Base-by-base conservation (phyloP, 2,888 invertebrate genomes). In the Gisinianus flammeolus region DNA sequence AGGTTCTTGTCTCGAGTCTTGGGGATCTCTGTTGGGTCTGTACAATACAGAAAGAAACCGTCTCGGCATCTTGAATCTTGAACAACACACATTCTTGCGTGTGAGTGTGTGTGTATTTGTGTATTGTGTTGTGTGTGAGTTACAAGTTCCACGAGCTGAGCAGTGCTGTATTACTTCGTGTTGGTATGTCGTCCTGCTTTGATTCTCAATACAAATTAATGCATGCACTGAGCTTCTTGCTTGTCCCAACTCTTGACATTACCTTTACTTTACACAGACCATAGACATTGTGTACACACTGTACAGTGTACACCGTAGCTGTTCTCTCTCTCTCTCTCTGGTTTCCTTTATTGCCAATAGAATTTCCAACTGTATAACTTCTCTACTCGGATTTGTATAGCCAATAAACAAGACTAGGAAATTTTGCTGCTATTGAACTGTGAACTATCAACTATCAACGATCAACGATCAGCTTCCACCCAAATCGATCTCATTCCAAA, bases 121-220 rank as follows among this genome's bases (percentile, higher is more conserved):
- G n/a, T n/a, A n/a, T n/a, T n/a, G n/a, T n/a, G n/a, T n/a, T n/a
- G n/a, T n/a, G n/a, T n/a, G n/a, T n/a, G n/a, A n/a, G 31, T 64
- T 78, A 78, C 78, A 74, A 78, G 78, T 74, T 78, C 52, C 70
- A 78, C 74, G 66, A 56, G 30, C n/a, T 19, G 62, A 56, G 64
- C 31, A 66, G 22, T 56, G n/a, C n/a, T 30, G 64, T 30, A 64
- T 24, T 67, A 54, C 56, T 76, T 76, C 62, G 44, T 77, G 71
- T 58, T 66, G 73, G 67, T 67, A 78, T 78, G 67, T 72, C 66
- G 44, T 56, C 58, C 56, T 67, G n/a, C 28, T 75, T 64, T 64
- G 44, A 66, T 72, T 66, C n/a, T n/a, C 66, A 66, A 30, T 71
- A 77, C 71, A 77, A 77, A 77, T 77, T 54, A 54, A n/a, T n/a